Evolutionary conservation across 2,113 vertebrate genomes (phyloP), one percentile per base, ranked within the genome.

Genomic region (Hippocampus comes): DNA sequence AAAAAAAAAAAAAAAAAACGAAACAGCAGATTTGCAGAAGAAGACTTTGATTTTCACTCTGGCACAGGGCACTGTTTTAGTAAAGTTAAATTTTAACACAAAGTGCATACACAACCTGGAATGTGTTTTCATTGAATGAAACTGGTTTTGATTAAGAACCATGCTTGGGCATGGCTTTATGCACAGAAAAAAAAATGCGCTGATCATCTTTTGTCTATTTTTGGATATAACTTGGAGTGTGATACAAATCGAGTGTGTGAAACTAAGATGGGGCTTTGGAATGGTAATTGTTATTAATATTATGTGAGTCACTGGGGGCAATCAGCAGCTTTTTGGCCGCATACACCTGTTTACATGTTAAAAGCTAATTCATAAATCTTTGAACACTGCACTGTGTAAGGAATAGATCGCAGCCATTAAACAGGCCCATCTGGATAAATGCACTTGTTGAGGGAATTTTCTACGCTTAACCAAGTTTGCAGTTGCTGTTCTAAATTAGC

Each of bases 311-410:
- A 68, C 38, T 63, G 67, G 76, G 70, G 4, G 80, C 82, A 82
- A 88, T 87, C 83, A 82, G 85, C 86, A 86, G 77, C 87, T 80
- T 82, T 85, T 86, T 82, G 83, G 71, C 69, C 30, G 41, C 1
- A 59, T 78, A 77, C 91, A 92, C 91, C 90, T 92, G 90, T 86
- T 89, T 86, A 90, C 90, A 89, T 89, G 90, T 86, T 84, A 88
- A 83, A 78, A 75, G 51, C 84, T 86, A 88, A 89, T 90, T 87
- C 86, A 84, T 88, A 86, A 87, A 85, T 79, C 76, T 84, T 78
- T 55, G 70, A 78, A 75, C 25, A 9, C 77, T 43, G 77, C 41
- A 27, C 76, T 72, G 66, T 63, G 82, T 46, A 56, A 77, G 83
- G 81, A 83, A 82, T 83, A 82, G 83, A 81, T 88, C 73, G 83